A percentile compares a stretch with the other conserved stretches of the same genome.
phyloP scores from a whole-genome alignment of 1,140 invertebrate species.

The Acromyrmex charruanus region DNA sequence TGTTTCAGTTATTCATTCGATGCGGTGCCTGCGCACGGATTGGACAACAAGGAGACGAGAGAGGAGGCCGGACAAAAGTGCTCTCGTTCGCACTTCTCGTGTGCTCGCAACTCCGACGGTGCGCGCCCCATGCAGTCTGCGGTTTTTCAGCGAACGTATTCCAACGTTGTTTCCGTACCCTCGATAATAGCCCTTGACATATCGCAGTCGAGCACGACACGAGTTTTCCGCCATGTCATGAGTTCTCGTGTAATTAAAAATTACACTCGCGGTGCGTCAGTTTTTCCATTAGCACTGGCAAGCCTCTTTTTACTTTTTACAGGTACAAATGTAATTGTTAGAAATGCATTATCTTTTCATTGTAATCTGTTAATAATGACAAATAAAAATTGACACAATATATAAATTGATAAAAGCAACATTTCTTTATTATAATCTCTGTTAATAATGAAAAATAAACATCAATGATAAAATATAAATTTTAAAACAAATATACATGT shows the following conservation, averaged over 20 bases:
- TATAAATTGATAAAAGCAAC: no score
- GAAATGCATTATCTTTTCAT: no score
- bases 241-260: slow-evolving; percentile 46
- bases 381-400: no score
- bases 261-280: not conserved
- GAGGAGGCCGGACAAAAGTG: slow-evolving; percentile 30
- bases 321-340: not conserved
- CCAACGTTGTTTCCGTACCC: slow-evolving; percentile 1
- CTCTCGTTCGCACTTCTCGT: slow-evolving; percentile 47
- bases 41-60: not conserved
- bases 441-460: no score
- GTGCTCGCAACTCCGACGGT: not conserved
- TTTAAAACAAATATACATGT: no score
- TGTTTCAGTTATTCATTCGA: slow-evolving; percentile 64
- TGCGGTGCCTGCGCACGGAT: slow-evolving; percentile 12
- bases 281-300: not conserved
- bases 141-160: slow-evolving; percentile 36
- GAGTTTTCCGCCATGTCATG: slow-evolving; percentile 6
- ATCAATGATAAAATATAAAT: no score
- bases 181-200: slow-evolving; percentile 41
- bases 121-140: slow-evolving; percentile 7
- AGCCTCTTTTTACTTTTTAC: not conserved
- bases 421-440: no score
- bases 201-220: slow-evolving; percentile 5
- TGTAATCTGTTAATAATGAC: no score